A percentile compares a stretch with the other conserved stretches of the same genome.
phyloP scores from a whole-genome alignment of 2,113 vertebrate species.

The Cynoglossus semilaevis region DNA sequence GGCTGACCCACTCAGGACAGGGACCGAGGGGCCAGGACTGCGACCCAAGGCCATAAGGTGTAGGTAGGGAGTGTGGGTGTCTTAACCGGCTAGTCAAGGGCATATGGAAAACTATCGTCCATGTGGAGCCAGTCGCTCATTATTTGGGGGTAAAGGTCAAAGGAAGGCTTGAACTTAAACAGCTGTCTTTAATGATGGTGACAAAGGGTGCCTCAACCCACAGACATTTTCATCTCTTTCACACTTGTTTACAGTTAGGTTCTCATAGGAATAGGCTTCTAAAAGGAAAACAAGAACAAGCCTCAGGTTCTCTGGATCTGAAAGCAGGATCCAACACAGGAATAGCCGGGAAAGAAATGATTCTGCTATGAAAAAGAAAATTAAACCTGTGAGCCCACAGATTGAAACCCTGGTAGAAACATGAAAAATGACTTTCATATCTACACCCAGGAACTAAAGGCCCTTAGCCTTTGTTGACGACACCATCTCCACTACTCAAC shows the following conservation, averaged over 20 bases:
- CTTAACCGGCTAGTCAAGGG: slow-evolving; percentile 56
- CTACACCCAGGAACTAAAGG: slow-evolving; percentile 37
- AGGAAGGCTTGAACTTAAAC: slow-evolving; percentile 37
- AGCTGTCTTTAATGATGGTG: slow-evolving; percentile 53
- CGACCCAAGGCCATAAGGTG: slow-evolving; percentile 44
- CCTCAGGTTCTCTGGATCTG: neutral
- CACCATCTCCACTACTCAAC: slow-evolving; percentile 36
- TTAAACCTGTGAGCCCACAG: neutral
- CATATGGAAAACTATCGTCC: slow-evolving; percentile 47
- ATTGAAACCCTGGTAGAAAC: slow-evolving; percentile 40
- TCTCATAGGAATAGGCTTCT: neutral
- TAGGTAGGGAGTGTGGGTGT: slow-evolving; percentile 51
- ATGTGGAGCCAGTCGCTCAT: slow-evolving; percentile 34
- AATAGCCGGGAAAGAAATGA: slow-evolving; percentile 5
- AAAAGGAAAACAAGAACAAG: neutral
- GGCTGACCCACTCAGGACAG: slow-evolving; percentile 54
- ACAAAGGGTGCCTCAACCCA: slow-evolving; percentile 19
- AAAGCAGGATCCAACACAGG: neutral
- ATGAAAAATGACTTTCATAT: slow-evolving; percentile 49
- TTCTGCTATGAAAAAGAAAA: slow-evolving; percentile 10
- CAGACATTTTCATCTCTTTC: slow-evolving; percentile 34
- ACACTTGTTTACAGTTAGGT: neutral
- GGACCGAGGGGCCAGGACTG: slow-evolving; percentile 25
- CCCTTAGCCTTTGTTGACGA: slow-evolving; percentile 56
- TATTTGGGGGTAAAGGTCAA: slow-evolving; percentile 44